Percentiles rank a stretch among this genome's conserved stretches.
phyloP scores from a whole-genome alignment of 37 sponge, comb jelly and placozoan genomes.

The Tethya wilhelma region DNA sequence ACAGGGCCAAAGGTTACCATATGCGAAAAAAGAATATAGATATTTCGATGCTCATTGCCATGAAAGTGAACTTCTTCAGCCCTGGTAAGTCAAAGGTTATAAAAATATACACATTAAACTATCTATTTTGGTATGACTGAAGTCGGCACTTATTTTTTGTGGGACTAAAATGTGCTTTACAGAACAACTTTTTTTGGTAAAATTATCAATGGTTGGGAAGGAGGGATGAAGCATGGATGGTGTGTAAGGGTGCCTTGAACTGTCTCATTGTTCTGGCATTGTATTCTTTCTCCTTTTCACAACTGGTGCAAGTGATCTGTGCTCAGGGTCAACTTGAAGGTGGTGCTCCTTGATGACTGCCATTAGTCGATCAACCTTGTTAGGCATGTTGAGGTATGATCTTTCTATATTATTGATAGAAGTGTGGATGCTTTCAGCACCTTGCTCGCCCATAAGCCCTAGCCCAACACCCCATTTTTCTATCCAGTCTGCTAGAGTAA shows the following conservation, averaged over 20 bases:
- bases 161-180: neutral
- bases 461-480: conserved; percentile 17
- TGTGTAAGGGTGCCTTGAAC: too few species aligned
- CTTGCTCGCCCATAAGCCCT: conserved; percentile 29
- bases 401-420: conserved; percentile 23
- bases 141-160: neutral
- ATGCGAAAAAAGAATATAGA: too few species aligned
- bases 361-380: neutral
- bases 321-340: neutral
- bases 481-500: neutral
- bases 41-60: neutral
- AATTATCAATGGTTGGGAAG: neutral
- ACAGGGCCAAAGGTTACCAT: too few species aligned
- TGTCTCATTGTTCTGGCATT: neutral
- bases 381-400: neutral
- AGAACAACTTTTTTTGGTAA: neutral
- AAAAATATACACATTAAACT: neutral
- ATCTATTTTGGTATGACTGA: neutral
- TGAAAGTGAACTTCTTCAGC: neutral
- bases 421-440: conserved; percentile 17
- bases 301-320: neutral
- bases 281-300: neutral
- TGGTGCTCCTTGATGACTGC: conserved; percentile 13
- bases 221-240: neutral
- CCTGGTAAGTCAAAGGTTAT: neutral